Evolutionary conservation across 1,140 invertebrate genomes (phyloP), one percentile per base, ranked within the genome.

Genomic region (Oryctes rhinoceros): DNA sequence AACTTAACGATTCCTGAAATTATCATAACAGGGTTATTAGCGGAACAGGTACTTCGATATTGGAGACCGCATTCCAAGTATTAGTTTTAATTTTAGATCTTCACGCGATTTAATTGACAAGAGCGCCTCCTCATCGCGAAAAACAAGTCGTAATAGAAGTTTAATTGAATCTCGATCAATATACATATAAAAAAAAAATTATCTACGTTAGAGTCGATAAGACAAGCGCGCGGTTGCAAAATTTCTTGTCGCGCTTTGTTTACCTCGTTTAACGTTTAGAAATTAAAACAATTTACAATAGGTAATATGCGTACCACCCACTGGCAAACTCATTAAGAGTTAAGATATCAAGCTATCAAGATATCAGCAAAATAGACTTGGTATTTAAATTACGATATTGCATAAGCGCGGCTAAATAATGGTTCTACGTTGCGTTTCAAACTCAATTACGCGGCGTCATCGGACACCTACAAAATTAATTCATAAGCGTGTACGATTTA

Each of bases 401-500:
- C 53, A 59, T 59, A 59, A 59, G 53, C 15, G 53, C 15, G 15
- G 18, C 4, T 18, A 59, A 18, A 59, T 59, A 59, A 59, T 59
- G 15, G 18, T 59, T 18, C 18, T 18, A 59, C 53, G 6, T 15
- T 15, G 53, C 15, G 53, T 59, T 59, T 18, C 53, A 18, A 59
- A 59, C 53, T 15, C 53, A 59, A 59, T 59, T 59, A 59, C 15
- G 13, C 15, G n/a, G 18, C 53, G 53, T n/a, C 53, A 59, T 59
- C 18, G 53, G 53, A 59, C 53, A 59, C 53, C 53, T 59, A 59
- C 53, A 59, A 59, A 59, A 59, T 59, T 59, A 59, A 59, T 59
- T 18, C 53, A 59, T 59, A 59, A 59, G 53, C n/a, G 15, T 59
- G 53, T 18, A 59, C 15, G 18, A 59, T 59, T 59, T 59, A 59